Evolutionary conservation across 2,797 vertebrate genomes (phyloP), one percentile per base, ranked within the genome.

Genomic region (Rhinichthys osculus): DNA sequence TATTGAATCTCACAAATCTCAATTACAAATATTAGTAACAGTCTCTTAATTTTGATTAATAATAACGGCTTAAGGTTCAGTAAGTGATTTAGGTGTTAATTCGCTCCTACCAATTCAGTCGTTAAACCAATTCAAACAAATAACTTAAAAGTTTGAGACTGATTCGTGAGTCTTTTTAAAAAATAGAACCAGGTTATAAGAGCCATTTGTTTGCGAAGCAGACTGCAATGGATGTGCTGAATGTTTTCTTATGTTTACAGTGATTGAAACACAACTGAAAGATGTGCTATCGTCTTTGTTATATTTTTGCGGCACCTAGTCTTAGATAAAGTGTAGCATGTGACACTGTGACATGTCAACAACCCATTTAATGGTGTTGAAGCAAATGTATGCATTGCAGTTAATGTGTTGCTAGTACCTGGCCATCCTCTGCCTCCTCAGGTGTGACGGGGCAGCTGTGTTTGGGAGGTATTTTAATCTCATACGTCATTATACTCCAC

Each of bases 401-500:
- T 80, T 80, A n/a, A 52, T 23, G 40, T 66, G 47, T 33, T 7
- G 79, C 30, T 23, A 21, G 79, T 95, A 99, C 98, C 95, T 98
- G 97, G 93, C 96, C 96, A 88, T 97, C 96, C 77, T 97, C 97
- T 0, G 95, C 91, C 23, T 96, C 97, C 90, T 97, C 98, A 33
- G 96, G 94, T 81, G 96, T 96, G 90, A 95, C 94, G 27, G 97
- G 96, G 93, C 97, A 97, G 92, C 97, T 95, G 92, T 96, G 93
- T 92, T 98, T 98, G 85, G 96, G 92, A 81, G 97, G 97, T 92
- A 99, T 95, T 95, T 98, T 99, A 87, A 99, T 96, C 94, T 99
- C 98, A 87, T 99, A 98, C 3, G 98, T 98, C 98, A 99, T 99
- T 94, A 99, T 99, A 94, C 98, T 99, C 98, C 98, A 99, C 91